Evolutionary conservation across 2,113 vertebrate genomes (phyloP), one percentile per base, ranked within the genome.

Genomic region (Psittacus erithacus): DNA sequence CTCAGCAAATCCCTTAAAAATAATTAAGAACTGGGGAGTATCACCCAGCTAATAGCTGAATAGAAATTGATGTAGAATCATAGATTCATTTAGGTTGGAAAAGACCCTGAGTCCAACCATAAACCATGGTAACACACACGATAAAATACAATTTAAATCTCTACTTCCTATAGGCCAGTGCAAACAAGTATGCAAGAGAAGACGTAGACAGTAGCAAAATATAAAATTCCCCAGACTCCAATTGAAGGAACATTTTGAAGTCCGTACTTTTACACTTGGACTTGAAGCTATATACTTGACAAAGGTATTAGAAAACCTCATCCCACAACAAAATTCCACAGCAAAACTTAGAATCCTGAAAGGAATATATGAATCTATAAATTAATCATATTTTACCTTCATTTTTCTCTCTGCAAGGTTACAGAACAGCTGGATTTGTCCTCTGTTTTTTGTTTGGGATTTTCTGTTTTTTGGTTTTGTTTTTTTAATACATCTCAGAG

Each of bases 321-420:
- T 29, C 17, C 41, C 62, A n/a, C 39, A 69, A 50, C 44, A 77
- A 77, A 84, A 70, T 29, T 43, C 49, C n/a, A 59, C n/a, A 44
- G 35, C 17, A 57, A 83, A 90, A 91, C 29, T 64, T 52, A 50
- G 7, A 76, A 73, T 28, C 43, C 15, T 28, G 18, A 80, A 90
- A 88, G 11, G 20, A 92, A 77, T 18, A 35, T 3, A 46, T 2
- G 13, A 88, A 63, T 67, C 38, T 43, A 83, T n/a, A 78, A 88
- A 82, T 7, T 13, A 17, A 77, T 2, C 17, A 67, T 46, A 81
- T 69, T 79, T 92, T 80, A 82, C 84, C 75, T 93, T 92, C 3
- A 35, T 77, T 89, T 93, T 94, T 83, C 50, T 63, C 75, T 78
- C 85, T 93, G 85, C 27, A 88, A 86, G 20, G 23, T 86, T 91